phyloP scores from a whole-genome alignment of 1,140 invertebrate genomes.

The Prorops nasuta region DNA sequence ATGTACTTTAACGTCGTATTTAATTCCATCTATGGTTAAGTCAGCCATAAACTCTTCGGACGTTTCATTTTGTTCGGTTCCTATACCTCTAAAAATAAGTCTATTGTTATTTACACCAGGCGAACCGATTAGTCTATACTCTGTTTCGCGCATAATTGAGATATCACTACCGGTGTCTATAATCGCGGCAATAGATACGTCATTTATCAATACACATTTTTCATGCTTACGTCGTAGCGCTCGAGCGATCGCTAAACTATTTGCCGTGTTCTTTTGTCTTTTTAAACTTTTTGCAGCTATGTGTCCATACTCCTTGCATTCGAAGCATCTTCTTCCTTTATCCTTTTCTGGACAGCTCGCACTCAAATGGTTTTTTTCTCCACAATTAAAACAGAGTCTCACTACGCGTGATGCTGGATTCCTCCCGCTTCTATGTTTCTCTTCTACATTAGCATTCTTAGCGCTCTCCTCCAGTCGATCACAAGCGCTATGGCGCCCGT shows the following conservation, averaged over 20 bases:
- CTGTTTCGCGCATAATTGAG: neutral
- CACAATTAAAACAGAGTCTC: conserved; percentile 7
- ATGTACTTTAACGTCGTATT: neutral
- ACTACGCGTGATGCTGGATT: neutral
- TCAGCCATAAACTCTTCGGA: neutral
- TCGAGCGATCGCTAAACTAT: too few species aligned
- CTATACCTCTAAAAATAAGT: neutral
- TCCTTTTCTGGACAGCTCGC: neutral
- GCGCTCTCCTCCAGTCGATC: neutral
- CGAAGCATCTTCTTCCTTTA: conserved; percentile 5
- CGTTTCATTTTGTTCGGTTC: neutral
- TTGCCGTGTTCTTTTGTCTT: neutral
- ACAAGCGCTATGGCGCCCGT: neutral
- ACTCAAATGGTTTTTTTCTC: neutral
- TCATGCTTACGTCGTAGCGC: neutral
- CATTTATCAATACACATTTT: too few species aligned
- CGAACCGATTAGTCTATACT: neutral
- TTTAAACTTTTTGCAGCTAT: neutral
- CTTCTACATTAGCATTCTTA: neutral
- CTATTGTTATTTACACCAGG: neutral
- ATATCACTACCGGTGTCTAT: neutral
- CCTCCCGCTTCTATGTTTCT: neutral
- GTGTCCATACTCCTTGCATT: conserved; percentile 1
- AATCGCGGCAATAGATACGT: too few species aligned
- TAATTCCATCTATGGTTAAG: neutral